Base-by-base conservation (phyloP, 2,113 vertebrate species). In the Rhizomys pruinosus region DNA sequence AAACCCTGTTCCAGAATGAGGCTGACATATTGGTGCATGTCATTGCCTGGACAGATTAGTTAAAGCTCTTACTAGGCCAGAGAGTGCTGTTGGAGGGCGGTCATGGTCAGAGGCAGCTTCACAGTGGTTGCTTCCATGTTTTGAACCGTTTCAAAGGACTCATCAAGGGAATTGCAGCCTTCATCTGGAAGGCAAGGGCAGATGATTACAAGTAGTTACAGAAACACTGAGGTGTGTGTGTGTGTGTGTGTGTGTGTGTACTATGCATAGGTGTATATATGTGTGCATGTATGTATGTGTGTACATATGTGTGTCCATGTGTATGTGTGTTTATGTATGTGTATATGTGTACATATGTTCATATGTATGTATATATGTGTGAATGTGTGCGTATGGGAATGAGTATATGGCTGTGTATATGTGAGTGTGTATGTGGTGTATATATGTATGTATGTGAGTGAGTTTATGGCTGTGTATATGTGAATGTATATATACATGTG, bases 131-230 rank as follows among this genome's bases (percentile, higher is more conserved):
- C 93, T 96, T 96, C 91, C 69, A 90, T 77, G 89, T 76, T 42
- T 44, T 80, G 78, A 87, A 90, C 86, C 87, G 57, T 91, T 96
- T 78, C 66, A 94, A 79, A 91, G 92, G 95, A 90, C 86, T 61
- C 79, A 32, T 81, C 86, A 74, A 93, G 63, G 84, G 88, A 90
- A 94, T 76, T 86, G 79, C 92, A 93, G 23, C 34, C 52, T 78
- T 66, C 17, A 55, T 84, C 72, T 57, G 17, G 86, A 95, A 90
- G 84, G 39, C 47, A 68, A 87, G 1, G 5, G 55, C n/a, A 87
- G 77, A 47, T 81, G 64, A 68, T 76, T 89, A 87, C 93, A 87
- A 94, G 77, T 69, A 84, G 34, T 77, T 74, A 52, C 90, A 93
- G 66, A 2, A 80, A 19, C 32, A 77, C 77, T 94, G 57, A 37